phyloP scores from a whole-genome alignment of 2,113 vertebrate species.

The Aleadryas rufinucha region DNA sequence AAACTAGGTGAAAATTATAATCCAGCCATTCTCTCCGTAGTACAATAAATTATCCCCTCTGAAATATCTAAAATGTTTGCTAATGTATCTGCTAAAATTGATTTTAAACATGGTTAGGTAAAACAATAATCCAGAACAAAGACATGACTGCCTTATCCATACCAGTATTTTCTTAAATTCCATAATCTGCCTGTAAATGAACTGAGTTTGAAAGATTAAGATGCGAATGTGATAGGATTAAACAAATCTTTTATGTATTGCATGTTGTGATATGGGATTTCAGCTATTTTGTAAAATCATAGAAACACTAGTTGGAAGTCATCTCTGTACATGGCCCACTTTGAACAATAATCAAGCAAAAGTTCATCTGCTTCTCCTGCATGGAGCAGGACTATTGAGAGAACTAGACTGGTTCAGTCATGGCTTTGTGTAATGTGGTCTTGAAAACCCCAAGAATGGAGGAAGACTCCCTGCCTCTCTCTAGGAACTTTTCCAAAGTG shows the following conservation, averaged over 20 bases:
- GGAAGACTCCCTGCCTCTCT: background rate
- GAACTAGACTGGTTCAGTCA: background rate
- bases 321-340: background rate
- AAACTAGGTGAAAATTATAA: background rate
- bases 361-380: background rate
- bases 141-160: background rate
- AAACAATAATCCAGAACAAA: background rate
- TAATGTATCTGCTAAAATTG: background rate
- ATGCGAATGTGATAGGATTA: background rate
- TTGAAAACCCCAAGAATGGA: background rate
- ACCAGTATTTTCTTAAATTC: background rate
- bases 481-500: background rate
- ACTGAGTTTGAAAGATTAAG: background rate
- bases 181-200: background rate
- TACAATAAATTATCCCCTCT: background rate
- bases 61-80: background rate
- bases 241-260: background rate
- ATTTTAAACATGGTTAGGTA: background rate
- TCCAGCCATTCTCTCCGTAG: background rate
- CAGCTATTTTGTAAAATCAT: background rate
- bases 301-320: background rate
- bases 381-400: background rate
- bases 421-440: background rate
- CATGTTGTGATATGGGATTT: background rate
- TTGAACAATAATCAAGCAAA: background rate